Evolutionary conservation across 2,888 invertebrate genomes (phyloP).

Genomic region (Linhomoeus sp.): DNA sequence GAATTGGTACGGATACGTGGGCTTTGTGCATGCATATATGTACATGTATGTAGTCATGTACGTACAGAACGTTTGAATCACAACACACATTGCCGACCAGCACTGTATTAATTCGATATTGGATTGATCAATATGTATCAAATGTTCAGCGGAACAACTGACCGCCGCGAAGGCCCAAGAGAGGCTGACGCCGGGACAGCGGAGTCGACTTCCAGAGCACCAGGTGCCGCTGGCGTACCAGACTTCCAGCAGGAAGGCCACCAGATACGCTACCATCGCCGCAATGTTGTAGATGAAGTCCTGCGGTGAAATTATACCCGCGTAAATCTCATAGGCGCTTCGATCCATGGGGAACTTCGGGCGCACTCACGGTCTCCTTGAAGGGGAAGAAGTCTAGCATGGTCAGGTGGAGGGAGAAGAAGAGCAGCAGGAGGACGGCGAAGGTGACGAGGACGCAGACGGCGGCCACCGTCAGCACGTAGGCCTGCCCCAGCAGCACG

Average conservation of each 20-base stretch:
- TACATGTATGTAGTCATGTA: no score
- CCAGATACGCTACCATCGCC: slow-evolving; percentile 13
- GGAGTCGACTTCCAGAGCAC: slow-evolving; percentile 19
- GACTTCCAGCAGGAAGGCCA: slow-evolving; percentile 18
- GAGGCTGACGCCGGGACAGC: slow-evolving; percentile 16
- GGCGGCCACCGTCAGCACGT: no score
- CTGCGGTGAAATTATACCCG: slow-evolving; percentile 10
- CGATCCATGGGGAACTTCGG: no score
- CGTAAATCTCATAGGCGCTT: no score
- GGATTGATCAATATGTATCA: no score
- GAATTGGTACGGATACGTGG: slow-evolving; percentile 6
- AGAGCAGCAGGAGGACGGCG: slow-evolving; percentile 20
- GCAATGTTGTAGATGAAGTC: slow-evolving; percentile 17
- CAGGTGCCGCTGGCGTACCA: slow-evolving; percentile 17
- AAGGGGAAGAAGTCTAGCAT: slow-evolving; percentile 23
- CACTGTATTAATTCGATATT: no score
- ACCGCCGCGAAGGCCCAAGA: slow-evolving; percentile 25
- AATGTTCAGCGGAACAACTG: no score
- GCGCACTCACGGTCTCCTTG: slow-evolving; percentile 12
- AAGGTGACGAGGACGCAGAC: slow-evolving; percentile 11
- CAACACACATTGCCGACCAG: no score
- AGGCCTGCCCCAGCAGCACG: no score
- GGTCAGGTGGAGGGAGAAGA: slow-evolving; percentile 18
- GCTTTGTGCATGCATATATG: no score
- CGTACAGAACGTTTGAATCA: no score